A percentile compares a stretch with the other conserved stretches of the same genome.
phyloP scores from a whole-genome alignment of 2,797 vertebrate genomes.

The Psittacula derbiana region DNA sequence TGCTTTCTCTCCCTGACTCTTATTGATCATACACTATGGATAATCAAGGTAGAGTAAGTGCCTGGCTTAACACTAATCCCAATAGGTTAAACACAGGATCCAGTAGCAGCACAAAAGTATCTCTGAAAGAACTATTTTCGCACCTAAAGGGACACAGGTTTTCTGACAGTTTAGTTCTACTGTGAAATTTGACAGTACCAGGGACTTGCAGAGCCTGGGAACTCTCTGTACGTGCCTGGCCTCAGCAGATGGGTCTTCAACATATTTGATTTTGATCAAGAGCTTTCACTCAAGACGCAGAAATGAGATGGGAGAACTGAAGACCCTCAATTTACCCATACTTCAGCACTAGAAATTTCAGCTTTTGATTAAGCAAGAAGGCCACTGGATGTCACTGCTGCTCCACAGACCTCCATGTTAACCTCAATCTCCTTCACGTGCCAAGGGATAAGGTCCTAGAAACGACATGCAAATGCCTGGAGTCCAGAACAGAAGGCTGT shows the following conservation, averaged over 20 bases:
- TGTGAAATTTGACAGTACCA: not conserved
- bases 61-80: not conserved
- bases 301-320: not conserved
- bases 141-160: not conserved
- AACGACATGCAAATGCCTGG: not conserved
- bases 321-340: not conserved
- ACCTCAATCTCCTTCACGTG: not conserved
- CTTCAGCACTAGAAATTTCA: not conserved
- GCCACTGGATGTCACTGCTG: slow-evolving; percentile 48
- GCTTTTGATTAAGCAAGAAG: not conserved
- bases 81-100: not conserved
- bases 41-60: not conserved
- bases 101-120: not conserved
- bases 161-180: not conserved
- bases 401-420: not conserved
- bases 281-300: not conserved
- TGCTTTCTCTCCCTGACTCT: not conserved
- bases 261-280: not conserved
- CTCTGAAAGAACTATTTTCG: not conserved
- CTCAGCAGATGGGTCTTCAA: not conserved
- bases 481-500: not conserved
- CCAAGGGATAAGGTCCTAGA: not conserved
- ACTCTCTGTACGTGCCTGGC: accelerated
- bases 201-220: not conserved
- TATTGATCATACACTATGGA: not conserved